These are phyloP conservation scores for Itoplectis maculator DNA, from an alignment of 2,888 invertebrate species.

Conservation along the genomic window DNA sequence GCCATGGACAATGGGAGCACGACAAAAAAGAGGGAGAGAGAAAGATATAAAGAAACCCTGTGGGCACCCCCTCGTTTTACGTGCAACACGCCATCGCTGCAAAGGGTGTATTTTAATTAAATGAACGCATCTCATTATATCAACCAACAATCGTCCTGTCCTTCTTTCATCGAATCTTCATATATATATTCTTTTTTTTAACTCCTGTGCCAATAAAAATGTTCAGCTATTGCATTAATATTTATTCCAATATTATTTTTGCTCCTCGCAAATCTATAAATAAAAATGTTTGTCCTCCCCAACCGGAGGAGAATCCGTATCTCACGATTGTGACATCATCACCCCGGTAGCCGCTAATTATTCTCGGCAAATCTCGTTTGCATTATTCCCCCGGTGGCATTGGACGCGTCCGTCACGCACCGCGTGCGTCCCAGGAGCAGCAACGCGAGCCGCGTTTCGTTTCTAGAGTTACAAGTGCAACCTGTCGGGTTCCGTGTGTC, in stretches of 20 bases:
- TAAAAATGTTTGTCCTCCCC: background rate
- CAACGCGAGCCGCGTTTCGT: constrained; percentile 14
- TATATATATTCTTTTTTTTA: too few species aligned
- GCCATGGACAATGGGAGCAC: constrained; percentile 23
- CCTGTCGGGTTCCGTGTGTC: too few species aligned
- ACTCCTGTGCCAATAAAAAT: background rate
- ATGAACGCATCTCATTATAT: constrained; percentile 23
- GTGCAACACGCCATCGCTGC: constrained; percentile 47
- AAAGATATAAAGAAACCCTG: constrained; percentile 27
- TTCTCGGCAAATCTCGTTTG: constrained; percentile 11
- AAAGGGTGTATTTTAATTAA: constrained; percentile 48
- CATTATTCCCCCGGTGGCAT: constrained; percentile 22
- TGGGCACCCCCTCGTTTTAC: constrained; percentile 37
- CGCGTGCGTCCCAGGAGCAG: background rate
- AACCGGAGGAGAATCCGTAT: background rate
- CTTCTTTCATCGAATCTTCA: constrained; percentile 4
- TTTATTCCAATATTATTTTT: too few species aligned
- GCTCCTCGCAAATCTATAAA: background rate
- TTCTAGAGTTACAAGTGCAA: constrained; percentile 26
- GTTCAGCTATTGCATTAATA: background rate
- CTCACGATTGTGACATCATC: constrained; percentile 45
- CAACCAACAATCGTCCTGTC: constrained; percentile 16
- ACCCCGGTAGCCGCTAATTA: constrained; percentile 28
- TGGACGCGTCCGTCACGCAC: constrained; percentile 46
- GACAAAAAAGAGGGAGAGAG: background rate